These are phyloP conservation scores for Noctuana brunneofusca DNA, from an alignment of 2,888 invertebrate genomes.

Conservation along the genomic window DNA sequence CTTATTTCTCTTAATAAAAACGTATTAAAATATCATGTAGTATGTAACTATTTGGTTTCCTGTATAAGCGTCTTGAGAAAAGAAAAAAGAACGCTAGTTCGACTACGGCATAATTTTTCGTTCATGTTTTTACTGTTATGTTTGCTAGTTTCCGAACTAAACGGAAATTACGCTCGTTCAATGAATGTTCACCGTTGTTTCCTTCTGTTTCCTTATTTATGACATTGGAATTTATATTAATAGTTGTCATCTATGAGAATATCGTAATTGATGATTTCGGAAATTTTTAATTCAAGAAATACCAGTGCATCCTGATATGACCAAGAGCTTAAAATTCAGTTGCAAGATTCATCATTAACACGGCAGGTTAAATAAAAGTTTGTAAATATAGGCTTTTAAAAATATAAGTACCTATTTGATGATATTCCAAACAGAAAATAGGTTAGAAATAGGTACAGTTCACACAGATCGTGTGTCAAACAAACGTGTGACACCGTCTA, in stretches of 20 bases:
- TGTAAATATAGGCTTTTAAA: too few relatives aligned
- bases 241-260: conserved; percentile 4
- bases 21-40: too few relatives aligned
- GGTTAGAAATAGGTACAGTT: not conserved
- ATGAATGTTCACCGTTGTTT: conserved; percentile 10
- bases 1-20: too few relatives aligned
- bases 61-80: not conserved
- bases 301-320: too few relatives aligned
- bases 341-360: too few relatives aligned
- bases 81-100: not conserved
- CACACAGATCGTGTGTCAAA: conserved; percentile 5
- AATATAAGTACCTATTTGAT: too few relatives aligned
- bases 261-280: not conserved
- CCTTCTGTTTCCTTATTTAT: conserved; percentile 14
- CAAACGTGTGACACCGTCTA: conserved; percentile 1
- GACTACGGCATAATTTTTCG: conserved; percentile 14
- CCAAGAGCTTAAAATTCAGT: too few relatives aligned
- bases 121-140: conserved; percentile 16
- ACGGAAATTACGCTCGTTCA: conserved; percentile 18
- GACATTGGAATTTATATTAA: conserved; percentile 4
- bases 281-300: too few relatives aligned
- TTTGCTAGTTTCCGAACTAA: conserved; percentile 10
- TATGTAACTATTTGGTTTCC: not conserved
- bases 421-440: not conserved
- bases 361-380: too few relatives aligned